These are phyloP conservation scores for Carettochelys insculpta DNA, from an alignment of 2,113 vertebrate genomes.

Conservation along the genomic window DNA sequence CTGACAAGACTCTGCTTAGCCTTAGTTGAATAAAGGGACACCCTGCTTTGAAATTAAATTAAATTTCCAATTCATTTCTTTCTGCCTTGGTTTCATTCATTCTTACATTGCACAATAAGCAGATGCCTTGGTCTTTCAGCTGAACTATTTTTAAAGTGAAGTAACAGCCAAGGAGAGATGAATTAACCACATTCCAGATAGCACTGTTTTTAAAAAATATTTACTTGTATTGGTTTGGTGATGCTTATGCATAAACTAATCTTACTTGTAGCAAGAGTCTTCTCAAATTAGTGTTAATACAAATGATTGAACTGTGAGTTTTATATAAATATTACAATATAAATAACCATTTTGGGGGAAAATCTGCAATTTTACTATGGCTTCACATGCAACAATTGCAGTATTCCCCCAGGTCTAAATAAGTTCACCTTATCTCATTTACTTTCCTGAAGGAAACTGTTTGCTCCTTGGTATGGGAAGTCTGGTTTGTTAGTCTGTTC, in stretches of 20 bases:
- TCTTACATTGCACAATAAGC: not conserved
- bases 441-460: accelerated
- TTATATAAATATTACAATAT: not conserved
- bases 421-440: not conserved
- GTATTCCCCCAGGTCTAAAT: no score
- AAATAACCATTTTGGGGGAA: not conserved
- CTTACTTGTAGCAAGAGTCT: not conserved
- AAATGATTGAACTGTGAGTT: not conserved
- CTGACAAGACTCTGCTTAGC: not conserved
- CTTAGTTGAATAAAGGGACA: not conserved
- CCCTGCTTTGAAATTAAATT: not conserved
- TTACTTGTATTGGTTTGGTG: accelerated
- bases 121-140: not conserved
- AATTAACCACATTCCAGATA: not conserved
- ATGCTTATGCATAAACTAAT: not conserved
- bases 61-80: not conserved
- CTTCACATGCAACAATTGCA: no score
- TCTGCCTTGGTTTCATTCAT: accelerated
- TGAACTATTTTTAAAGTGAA: not conserved
- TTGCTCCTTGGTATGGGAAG: not conserved
- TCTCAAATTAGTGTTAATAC: not conserved
- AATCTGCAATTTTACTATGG: no score
- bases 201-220: not conserved
- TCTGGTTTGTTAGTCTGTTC: not conserved
- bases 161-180: not conserved